Base-by-base conservation (phyloP, 37 sponge, comb jelly and placozoan species). In the Mnemiopsis leidyi region DNA sequence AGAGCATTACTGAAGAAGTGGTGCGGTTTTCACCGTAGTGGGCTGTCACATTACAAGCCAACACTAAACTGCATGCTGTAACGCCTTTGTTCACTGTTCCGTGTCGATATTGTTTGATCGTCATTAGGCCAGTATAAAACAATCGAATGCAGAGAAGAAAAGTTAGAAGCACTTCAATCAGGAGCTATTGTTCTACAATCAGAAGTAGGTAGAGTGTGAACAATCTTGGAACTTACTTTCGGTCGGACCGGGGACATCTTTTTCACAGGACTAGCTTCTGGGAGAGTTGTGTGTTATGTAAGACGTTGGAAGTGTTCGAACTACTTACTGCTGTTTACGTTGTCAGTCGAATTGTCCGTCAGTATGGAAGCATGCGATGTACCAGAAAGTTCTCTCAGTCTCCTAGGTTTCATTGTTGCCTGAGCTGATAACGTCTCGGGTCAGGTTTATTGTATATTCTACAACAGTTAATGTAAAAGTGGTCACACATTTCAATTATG, bases 211-310 rank as follows among this genome's bases (percentile, higher is more conserved):
- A n/a, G n/a, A n/a, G n/a, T n/a, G n/a, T n/a, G n/a, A n/a, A n/a
- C n/a, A n/a, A n/a, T n/a, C n/a, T 18, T 18, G 61, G 61, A 48
- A 48, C 61, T 18, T 77, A 77, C 79, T 36, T 77, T 77, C 20
- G 79, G 79, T 77, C 79, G 34, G 1, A 13, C 32, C 36, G 79
- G 79, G 0, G 79, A 77, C 32, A 26, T 28, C 36, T 28, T 28
- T 34, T 77, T 77, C 36, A 77, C 79, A 33, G 79, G 79, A 28
- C 32, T 32, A 34, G 36, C 34, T 34, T 77, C 79, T 77, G n/a
- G 21, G 21, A 69, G 7, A 21, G 21, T 23, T n/a, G 24, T n/a
- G 21, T 25, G 28, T 69, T 69, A 25, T n/a, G 7, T 69, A 23
- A 25, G 68, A 61, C n/a, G n/a, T n/a, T n/a, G n/a, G n/a, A n/a